Base-by-base conservation (phyloP, 2,888 invertebrate genomes). In the Torymus texanus region DNA sequence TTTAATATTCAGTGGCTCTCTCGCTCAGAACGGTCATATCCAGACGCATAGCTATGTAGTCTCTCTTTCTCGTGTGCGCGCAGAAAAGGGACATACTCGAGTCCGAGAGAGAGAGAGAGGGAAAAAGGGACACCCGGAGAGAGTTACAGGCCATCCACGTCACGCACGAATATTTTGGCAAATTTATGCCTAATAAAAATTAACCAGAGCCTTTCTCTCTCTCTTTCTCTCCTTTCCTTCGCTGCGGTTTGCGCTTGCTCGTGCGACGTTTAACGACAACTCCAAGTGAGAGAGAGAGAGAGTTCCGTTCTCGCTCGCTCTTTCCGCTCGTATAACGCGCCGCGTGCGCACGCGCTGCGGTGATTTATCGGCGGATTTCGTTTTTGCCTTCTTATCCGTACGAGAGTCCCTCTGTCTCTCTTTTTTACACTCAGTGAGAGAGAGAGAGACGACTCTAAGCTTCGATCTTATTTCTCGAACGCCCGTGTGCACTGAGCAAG, bases 161-260 rank as follows among this genome's bases (percentile, higher is more conserved):
- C 90, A 86, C 82, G 85, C 85, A 83, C 87, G 88, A 90, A 90
- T 90, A 90, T 90, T 90, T 90, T 89, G 88, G 88, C 89, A 88
- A 90, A 90, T 90, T 90, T 90, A 90, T 90, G 89, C 84, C 83
- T 87, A 89, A 90, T 90, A 90, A 90, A 90, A 90, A 90, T 90
- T 90, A 90, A 90, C 87, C 90, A 88, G 89, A 87, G 85, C 87
- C 78, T 71, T 87, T 65, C 66, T 53, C 59, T 41, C 65, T 14
- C 51, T 10, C 59, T n/a, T n/a, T 13, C 51, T 29, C 66, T 61
- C 63, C 11, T 55, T 24, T 5, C 68, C 58, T 41, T 56, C 63
- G 13, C 58, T n/a, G 12, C 24, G 29, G 10, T 58, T 58, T 74
- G 77, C 79, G 83, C 82, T 84, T 81, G 80, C 75, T 11, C 74